Evolutionary conservation across 2,888 invertebrate species (phyloP), one percentile per base, ranked within the genome.

Genomic region (Gastrophysa polygoni): DNA sequence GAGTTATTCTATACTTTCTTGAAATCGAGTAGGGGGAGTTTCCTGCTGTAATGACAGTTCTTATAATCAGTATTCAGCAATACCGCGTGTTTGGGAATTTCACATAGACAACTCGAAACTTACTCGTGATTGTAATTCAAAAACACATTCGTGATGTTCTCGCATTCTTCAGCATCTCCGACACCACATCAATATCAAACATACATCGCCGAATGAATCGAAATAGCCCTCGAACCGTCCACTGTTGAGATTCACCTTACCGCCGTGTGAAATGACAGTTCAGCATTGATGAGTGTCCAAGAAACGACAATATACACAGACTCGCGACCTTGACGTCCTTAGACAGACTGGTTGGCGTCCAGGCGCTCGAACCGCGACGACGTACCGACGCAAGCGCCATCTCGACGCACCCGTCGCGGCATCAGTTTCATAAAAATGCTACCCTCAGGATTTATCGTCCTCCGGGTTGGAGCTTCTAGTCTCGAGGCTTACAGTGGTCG

Each of bases 331-430:
- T 79, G 80, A 68, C 75, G 79, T 78, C 76, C 78, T 77, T 69
- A 76, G 78, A 77, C 79, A 80, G 80, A 80, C 80, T 80, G 77
- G 77, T 75, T 73, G 79, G 78, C 79, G 80, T 77, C 79, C 76
- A 73, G 75, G 75, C 76, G 75, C 72, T 75, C 72, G 68, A 70
- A 70, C n/a, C 3, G 68, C 69, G 68, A 66, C 70, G 73, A 63
- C 73, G 68, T 66, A 69, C 71, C 67, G 69, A 78, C 77, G 77
- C 78, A 74, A 75, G 78, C 79, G 79, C 78, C 73, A 74, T 62
- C 56, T 50, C 51, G 55, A 59, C 63, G 63, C 63, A 56, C 56
- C 47, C 56, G 46, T 14, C 38, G 38, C 38, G 38, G 14, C 55
- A 38, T 59, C 32, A 50, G 62, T 55, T 55, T 55, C 59, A 50